These are phyloP conservation scores for Epizoanthus ramosus DNA, from an alignment of 92 coral and sea anemone species.

Conservation along the genomic window DNA sequence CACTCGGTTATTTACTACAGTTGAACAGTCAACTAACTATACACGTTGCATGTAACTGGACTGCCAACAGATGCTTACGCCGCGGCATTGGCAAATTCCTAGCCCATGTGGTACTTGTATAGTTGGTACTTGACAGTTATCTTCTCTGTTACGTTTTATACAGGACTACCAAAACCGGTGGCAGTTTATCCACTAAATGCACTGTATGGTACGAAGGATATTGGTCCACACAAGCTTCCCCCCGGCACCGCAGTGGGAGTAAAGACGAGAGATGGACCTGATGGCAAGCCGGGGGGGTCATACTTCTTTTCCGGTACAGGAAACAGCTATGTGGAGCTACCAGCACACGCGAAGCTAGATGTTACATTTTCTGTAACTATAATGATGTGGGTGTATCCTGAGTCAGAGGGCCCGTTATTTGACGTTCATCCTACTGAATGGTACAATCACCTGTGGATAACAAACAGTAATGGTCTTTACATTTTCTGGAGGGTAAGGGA, in stretches of 20 bases:
- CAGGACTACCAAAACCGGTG: slow-evolving; percentile 16
- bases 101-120: too few species aligned
- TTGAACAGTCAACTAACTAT: too few species aligned
- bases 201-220: slow-evolving; percentile 17
- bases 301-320: slow-evolving; percentile 31
- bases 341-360: slow-evolving; percentile 9
- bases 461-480: not conserved
- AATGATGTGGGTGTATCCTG: slow-evolving; percentile 42
- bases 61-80: too few species aligned
- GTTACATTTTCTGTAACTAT: slow-evolving; percentile 19
- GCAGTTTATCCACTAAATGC: slow-evolving; percentile 43
- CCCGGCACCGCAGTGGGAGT: slow-evolving; percentile 27
- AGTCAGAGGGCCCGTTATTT: slow-evolving; percentile 37
- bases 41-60: too few species aligned
- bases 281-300: slow-evolving; percentile 43
- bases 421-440: not conserved
- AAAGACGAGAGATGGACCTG: slow-evolving; percentile 27
- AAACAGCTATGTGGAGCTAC: slow-evolving; percentile 31
- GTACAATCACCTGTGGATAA: slow-evolving; percentile 28
- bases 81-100: too few species aligned
- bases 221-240: not conserved
- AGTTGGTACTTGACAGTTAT: too few species aligned
- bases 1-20: too few species aligned
- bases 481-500: not conserved
- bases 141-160: not conserved